Evolutionary conservation across 2,797 vertebrate genomes (phyloP).

Genomic region (Silurus aristotelis): DNA sequence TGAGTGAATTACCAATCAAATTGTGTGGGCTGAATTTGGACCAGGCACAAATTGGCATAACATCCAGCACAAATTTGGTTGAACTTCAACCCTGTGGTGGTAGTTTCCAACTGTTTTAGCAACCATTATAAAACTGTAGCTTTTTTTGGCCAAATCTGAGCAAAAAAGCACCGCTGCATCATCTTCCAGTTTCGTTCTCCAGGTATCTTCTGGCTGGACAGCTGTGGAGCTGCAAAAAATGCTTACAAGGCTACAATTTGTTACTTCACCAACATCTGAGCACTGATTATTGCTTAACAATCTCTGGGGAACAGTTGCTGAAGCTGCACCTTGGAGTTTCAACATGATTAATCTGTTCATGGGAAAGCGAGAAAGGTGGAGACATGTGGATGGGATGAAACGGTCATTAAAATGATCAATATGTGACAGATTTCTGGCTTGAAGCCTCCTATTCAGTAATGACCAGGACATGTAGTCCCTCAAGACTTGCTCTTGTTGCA

Average conservation of each 20-base stretch:
- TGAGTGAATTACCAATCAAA: background rate
- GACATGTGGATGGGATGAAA: background rate
- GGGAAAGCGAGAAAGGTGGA: conserved; percentile 14
- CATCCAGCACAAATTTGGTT: background rate
- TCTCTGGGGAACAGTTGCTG: conserved; percentile 63
- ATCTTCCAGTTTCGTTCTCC: too few species aligned
- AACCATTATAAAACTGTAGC: background rate
- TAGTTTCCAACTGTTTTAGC: background rate
- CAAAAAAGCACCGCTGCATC: background rate
- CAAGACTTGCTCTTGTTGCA: background rate
- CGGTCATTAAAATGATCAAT: background rate
- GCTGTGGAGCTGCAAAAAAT: background rate
- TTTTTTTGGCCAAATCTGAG: background rate
- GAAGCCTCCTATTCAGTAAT: conserved; percentile 16
- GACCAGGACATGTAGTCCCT: conserved; percentile 17
- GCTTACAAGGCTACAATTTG: background rate
- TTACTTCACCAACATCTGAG: background rate
- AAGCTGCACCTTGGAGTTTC: conserved; percentile 61
- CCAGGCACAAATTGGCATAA: background rate
- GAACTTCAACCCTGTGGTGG: background rate
- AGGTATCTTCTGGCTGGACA: background rate
- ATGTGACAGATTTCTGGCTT: conserved; percentile 17
- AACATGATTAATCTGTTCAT: conserved; percentile 29
- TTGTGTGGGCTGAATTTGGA: background rate
- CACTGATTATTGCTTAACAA: conserved; percentile 48